These are phyloP conservation scores for Percopsis transmontana DNA, from an alignment of 2,113 vertebrate species.

Conservation along the genomic window DNA sequence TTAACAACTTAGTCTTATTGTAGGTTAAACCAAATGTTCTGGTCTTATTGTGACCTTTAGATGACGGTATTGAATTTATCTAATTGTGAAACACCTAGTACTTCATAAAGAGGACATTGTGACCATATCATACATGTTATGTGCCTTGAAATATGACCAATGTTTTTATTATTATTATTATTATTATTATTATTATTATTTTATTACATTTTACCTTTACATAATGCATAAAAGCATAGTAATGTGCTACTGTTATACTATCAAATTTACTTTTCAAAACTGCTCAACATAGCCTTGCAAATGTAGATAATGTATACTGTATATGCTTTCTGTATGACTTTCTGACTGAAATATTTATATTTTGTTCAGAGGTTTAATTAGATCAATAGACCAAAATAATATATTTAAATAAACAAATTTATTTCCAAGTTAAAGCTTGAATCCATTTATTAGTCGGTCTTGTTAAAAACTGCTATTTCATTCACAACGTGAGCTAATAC, in stretches of 20 bases:
- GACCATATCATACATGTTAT: too few relatives aligned
- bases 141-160: neutral
- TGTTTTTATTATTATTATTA: neutral
- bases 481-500: too few relatives aligned
- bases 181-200: neutral
- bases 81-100: constrained; percentile 4
- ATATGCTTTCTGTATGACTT: too few relatives aligned
- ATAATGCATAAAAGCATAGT: neutral
- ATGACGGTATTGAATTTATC: constrained; percentile 17
- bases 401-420: too few relatives aligned
- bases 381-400: too few relatives aligned
- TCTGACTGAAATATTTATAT: too few relatives aligned
- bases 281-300: constrained; percentile 15
- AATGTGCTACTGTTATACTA: constrained; percentile 18
- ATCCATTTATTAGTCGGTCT: too few relatives aligned
- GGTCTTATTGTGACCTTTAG: constrained; percentile 20
- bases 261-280: constrained; percentile 12
- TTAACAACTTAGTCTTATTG: constrained; percentile 25
- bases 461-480: too few relatives aligned
- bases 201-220: neutral
- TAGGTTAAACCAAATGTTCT: constrained; percentile 11
- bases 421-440: too few relatives aligned
- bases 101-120: constrained; percentile 23
- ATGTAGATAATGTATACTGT: neutral
- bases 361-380: too few relatives aligned